Percentiles rank a stretch among this genome's conserved stretches.
These are phyloP conservation scores for Heliconius nattereri DNA, from an alignment of 1,140 invertebrate genomes.

Conservation along the genomic window DNA sequence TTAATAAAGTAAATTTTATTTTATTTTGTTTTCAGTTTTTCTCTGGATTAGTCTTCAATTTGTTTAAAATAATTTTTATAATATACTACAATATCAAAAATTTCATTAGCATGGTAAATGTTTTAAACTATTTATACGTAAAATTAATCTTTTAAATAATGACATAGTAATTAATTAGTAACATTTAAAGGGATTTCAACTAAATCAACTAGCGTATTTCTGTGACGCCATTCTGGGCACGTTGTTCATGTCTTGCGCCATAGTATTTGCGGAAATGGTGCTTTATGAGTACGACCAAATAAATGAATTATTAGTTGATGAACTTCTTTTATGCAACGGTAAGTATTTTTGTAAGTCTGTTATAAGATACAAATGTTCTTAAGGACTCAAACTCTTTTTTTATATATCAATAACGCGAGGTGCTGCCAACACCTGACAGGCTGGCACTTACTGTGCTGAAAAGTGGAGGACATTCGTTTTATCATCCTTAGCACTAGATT, in stretches of 20 bases:
- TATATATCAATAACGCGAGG: too few relatives aligned
- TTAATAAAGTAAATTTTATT: background rate
- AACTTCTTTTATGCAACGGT: constrained; percentile 1
- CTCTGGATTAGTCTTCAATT: background rate
- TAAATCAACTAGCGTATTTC: background rate
- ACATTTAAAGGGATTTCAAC: constrained; percentile 13
- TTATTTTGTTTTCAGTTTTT: constrained; percentile 12
- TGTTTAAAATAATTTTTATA: constrained; percentile 1
- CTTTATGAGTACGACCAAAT: constrained; percentile 6
- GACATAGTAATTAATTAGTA: background rate
- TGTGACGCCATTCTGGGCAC: constrained; percentile 1
- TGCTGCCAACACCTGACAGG: too few relatives aligned
- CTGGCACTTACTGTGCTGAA: too few relatives aligned
- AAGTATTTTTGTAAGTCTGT: background rate
- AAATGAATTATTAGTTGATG: constrained; percentile 6
- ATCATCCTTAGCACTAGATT: too few relatives aligned
- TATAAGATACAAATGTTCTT: too few relatives aligned
- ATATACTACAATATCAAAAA: constrained; percentile 6
- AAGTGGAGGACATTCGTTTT: too few relatives aligned
- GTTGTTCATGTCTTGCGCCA: background rate
- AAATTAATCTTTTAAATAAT: background rate
- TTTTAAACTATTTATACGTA: background rate
- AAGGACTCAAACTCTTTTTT: too few relatives aligned
- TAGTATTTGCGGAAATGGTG: constrained; percentile 1
- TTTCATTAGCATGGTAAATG: background rate